Evolutionary conservation across 2,888 invertebrate genomes (phyloP).

Genomic region (Lathronympha strigana): DNA sequence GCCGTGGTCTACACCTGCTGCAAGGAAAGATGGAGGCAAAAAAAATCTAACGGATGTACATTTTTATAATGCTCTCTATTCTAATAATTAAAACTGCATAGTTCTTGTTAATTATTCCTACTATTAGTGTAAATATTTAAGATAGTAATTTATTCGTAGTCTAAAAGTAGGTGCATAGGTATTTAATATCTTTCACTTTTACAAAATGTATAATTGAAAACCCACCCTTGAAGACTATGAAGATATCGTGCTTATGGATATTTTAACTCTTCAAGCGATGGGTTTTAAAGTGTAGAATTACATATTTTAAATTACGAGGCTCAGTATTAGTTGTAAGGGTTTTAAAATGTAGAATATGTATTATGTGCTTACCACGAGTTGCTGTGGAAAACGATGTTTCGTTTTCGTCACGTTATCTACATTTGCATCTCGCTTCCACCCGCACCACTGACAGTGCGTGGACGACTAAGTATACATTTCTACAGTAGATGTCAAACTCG

Average conservation of each 20-base stretch:
- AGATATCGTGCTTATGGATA: neutral
- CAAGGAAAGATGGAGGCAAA: no score
- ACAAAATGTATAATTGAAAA: neutral
- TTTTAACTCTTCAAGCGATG: neutral
- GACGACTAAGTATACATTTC: no score
- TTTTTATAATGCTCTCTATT: neutral
- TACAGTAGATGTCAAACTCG: no score
- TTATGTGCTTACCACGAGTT: neutral
- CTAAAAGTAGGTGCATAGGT: neutral
- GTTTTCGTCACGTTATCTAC: no score
- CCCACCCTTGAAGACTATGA: neutral
- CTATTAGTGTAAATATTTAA: slow-evolving; percentile 23
- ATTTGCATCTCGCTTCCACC: no score
- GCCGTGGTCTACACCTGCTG: slow-evolving; percentile 93
- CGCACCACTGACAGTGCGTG: no score
- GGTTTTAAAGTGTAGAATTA: neutral
- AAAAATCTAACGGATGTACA: no score
- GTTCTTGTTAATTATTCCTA: neutral
- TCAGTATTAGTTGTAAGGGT: slow-evolving; percentile 36
- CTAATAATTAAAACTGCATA: neutral
- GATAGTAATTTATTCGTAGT: slow-evolving; percentile 18
- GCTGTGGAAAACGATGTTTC: no score
- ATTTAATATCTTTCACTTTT: neutral
- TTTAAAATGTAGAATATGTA: neutral
- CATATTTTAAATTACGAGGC: slow-evolving; percentile 9